Conservation (phyloP, 2,888 invertebrate genomes). For the Cistogaster globosa region DNA sequence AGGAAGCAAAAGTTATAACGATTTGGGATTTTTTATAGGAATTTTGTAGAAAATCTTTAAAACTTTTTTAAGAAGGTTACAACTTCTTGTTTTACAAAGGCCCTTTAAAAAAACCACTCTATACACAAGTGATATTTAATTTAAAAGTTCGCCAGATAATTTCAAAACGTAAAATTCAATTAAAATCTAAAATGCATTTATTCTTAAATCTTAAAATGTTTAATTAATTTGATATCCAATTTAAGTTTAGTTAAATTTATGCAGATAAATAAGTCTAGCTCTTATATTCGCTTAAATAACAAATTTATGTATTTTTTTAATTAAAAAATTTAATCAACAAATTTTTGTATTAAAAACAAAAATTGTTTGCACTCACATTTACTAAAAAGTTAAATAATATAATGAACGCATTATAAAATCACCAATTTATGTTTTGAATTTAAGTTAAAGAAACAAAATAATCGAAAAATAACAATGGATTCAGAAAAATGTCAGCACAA, state of each 20-base stretch:
- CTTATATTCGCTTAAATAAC: background rate
- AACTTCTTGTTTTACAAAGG: too few species aligned
- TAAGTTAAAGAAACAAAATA: constrained; percentile 43
- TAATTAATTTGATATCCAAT: background rate
- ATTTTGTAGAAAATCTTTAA: too few species aligned
- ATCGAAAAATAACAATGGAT: constrained; percentile 61
- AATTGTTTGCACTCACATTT: too few species aligned
- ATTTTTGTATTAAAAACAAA: background rate
- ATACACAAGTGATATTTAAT: too few species aligned
- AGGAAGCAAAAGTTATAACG: too few species aligned
- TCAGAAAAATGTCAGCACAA: constrained; percentile 65
- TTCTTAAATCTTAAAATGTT: background rate
- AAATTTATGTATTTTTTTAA: background rate
- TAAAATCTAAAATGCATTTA: too few species aligned
- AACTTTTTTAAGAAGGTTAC: too few species aligned
- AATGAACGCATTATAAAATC: background rate
- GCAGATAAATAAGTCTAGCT: background rate
- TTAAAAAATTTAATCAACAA: background rate
- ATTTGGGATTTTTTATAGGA: too few species aligned
- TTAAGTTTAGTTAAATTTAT: background rate
- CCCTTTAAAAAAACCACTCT: too few species aligned
- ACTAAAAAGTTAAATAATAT: background rate
- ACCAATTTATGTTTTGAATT: constrained; percentile 51
- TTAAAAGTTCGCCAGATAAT: too few species aligned
- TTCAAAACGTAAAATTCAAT: too few species aligned